Base-by-base conservation (phyloP, 2,797 vertebrate genomes). In the Malacoctenus gilli region DNA sequence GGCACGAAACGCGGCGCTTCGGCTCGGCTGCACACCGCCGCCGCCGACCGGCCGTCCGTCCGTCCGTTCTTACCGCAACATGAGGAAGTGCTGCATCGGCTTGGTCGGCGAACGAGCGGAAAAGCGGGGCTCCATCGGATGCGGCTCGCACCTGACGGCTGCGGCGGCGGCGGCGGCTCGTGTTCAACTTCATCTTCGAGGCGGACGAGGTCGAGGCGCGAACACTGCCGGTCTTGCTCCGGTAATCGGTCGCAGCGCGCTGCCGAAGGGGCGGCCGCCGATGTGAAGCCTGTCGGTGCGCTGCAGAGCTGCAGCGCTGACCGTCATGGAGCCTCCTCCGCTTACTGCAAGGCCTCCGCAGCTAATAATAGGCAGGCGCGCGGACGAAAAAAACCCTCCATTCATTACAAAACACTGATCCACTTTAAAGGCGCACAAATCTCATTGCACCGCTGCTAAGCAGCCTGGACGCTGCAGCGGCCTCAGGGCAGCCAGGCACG, bases 41-140 rank as follows among this genome's bases (percentile, higher is more conserved):
- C 25, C 4, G 4, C 25, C n/a, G n/a, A n/a, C n/a, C n/a, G n/a
- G 25, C 25, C n/a, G n/a, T n/a, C n/a, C n/a, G n/a, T n/a, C n/a
- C n/a, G n/a, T n/a, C 9, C 25, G 25, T 32, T 22, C 89, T 91
- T 92, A 93, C 92, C 92, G 83, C 88, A 91, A 84, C 83, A 87
- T 75, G 75, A 85, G 86, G 85, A 92, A 92, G 86, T 84, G 87
- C 68, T 86, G 90, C 90, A 88, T 81, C 82, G 87, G 84, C 73
- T 21, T 80, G 88, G 77, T 77, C 72, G 88, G 74, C 55, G 85
- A 77, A 69, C 60, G 87, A 71, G 79, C 79, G 23, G 59, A 52
- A 68, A 73, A 54, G 78, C 85, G 49, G 66, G 70, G 68, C 79
- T 91, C 90, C 91, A 89, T 90, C 77, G 81, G 90, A 89, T 84